phyloP scores from a whole-genome alignment of 2,888 invertebrate genomes.

The Campoplex nolae region DNA sequence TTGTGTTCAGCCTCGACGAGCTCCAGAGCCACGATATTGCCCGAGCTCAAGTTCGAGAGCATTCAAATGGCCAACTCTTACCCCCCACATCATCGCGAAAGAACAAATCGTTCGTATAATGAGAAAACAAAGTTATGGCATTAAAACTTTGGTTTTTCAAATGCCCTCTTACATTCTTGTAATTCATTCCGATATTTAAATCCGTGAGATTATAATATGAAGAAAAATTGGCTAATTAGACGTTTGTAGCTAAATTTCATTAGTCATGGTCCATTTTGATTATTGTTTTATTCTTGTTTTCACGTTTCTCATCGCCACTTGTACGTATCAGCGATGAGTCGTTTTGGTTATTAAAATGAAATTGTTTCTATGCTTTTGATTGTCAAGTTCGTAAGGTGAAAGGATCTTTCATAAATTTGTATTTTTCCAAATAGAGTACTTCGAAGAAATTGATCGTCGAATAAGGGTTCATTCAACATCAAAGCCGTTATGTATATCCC shows the following conservation, averaged over 20 bases:
- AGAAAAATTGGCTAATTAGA: not conserved
- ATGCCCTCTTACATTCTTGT: not conserved
- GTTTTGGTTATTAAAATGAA: not conserved
- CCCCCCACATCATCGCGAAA: not conserved
- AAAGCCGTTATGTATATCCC: constrained; percentile 23
- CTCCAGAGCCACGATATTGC: constrained; percentile 4
- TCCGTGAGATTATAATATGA: not conserved
- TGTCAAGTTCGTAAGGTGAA: not conserved
- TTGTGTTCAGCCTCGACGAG: constrained; percentile 14
- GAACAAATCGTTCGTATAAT: not conserved
- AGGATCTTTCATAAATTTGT: not conserved
- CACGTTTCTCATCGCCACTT: not conserved
- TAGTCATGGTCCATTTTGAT: not conserved
- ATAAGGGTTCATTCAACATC: constrained; percentile 56
- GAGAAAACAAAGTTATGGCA: not conserved
- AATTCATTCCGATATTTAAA: not conserved
- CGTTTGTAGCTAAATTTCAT: not conserved
- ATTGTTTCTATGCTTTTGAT: not conserved
- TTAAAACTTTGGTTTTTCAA: constrained; percentile 4
- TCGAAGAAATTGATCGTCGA: constrained; percentile 44
- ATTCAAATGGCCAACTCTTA: constrained; percentile 15
- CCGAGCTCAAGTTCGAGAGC: constrained; percentile 14
- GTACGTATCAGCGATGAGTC: not conserved
- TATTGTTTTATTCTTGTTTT: not conserved
- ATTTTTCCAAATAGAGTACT: constrained; percentile 17